Percentiles rank a stretch among this genome's conserved stretches.
Conservation (phyloP, 2,888 invertebrate species). For the Tenthredo mesomela region DNA sequence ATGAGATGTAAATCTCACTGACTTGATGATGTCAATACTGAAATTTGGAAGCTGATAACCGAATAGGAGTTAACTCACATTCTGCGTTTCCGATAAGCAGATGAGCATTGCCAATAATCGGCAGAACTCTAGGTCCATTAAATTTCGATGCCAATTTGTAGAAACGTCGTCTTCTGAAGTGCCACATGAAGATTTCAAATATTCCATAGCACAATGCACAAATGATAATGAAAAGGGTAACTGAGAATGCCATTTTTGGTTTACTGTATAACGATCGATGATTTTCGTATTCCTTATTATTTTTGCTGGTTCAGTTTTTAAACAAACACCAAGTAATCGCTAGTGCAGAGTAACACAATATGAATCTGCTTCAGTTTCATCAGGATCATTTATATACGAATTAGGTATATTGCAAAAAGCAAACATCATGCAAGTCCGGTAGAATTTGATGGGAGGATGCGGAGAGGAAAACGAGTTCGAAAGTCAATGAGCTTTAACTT, state of each 20-base stretch:
- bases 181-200: neutral
- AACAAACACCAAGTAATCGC: neutral
- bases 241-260: neutral
- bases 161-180: neutral
- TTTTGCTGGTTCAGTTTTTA: too few relatives aligned
- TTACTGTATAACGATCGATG: too few relatives aligned
- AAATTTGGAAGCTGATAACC: too few relatives aligned
- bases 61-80: neutral
- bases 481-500: too few relatives aligned
- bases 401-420: neutral
- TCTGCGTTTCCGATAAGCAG: neutral
- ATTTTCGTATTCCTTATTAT: too few relatives aligned
- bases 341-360: neutral
- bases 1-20: neutral
- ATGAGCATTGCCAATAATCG: conserved; percentile 19
- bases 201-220: neutral
- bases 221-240: neutral
- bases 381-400: neutral
- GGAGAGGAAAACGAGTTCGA: too few relatives aligned
- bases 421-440: neutral
- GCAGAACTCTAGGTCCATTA: neutral
- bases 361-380: neutral
- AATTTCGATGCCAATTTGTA: conserved; percentile 1
- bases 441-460: too few relatives aligned
- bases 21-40: too few relatives aligned